Conservation (phyloP, 2,797 vertebrate species). For the Poecilia wingei region DNA sequence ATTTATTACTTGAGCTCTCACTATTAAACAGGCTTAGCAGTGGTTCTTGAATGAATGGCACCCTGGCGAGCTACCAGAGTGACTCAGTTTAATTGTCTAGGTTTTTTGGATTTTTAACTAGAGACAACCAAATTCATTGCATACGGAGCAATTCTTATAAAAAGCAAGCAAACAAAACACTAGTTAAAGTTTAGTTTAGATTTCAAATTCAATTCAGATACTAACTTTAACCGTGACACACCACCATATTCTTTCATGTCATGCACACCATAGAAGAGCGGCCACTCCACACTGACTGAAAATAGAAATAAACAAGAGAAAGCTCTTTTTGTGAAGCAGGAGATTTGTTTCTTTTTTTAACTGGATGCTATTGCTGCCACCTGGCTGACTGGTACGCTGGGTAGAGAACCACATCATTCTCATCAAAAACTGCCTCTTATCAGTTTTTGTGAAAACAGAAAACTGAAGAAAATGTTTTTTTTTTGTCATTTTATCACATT, state of each 20-base stretch:
- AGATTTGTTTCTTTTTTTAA: background rate
- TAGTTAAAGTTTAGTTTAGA: background rate
- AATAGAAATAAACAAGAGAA: constrained; percentile 6
- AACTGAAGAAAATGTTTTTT: constrained; percentile 18
- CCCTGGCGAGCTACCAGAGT: background rate
- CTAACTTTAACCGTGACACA: background rate
- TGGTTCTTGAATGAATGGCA: background rate
- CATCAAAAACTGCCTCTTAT: background rate
- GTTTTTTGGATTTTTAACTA: background rate
- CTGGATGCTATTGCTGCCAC: background rate
- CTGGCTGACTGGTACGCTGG: background rate
- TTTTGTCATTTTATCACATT: constrained; percentile 11
- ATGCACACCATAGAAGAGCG: background rate
- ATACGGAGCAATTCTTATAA: background rate
- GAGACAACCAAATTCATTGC: background rate
- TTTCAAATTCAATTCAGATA: background rate
- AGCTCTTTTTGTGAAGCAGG: background rate
- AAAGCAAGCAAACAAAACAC: background rate
- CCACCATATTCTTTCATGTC: background rate
- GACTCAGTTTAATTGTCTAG: background rate
- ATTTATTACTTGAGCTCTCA: constrained; percentile 2
- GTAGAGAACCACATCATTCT: background rate
- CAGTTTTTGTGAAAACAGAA: background rate
- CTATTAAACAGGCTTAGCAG: constrained; percentile 16
- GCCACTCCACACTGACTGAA: background rate